Percentiles rank a stretch among this genome's conserved stretches.
phyloP scores from a whole-genome alignment of 2,888 invertebrate genomes.

The Eupithecia vulgata region DNA sequence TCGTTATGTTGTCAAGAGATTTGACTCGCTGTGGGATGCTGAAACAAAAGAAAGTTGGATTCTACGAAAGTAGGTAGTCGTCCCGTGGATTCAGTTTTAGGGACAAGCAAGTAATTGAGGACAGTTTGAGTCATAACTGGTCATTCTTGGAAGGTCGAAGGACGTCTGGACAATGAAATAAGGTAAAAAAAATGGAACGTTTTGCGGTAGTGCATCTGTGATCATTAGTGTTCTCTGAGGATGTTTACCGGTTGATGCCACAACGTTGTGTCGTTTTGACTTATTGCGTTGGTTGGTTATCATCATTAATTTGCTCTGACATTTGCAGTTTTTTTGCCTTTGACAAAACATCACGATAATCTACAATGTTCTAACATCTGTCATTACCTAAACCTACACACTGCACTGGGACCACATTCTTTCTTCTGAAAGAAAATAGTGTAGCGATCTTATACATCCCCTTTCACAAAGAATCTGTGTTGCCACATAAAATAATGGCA shows the following conservation, averaged over 20 bases:
- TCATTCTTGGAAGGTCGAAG: conserved; percentile 74
- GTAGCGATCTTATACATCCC: neutral
- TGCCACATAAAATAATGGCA: neutral
- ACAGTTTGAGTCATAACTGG: conserved; percentile 58
- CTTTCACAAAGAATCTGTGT: neutral
- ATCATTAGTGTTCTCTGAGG: conserved; percentile 66
- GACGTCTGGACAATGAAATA: conserved; percentile 66
- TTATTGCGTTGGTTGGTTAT: conserved; percentile 60
- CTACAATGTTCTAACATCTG: neutral
- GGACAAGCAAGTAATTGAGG: conserved; percentile 67
- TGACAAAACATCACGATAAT: conserved; percentile 11
- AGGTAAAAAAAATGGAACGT: conserved; percentile 63
- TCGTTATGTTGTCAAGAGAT: conserved; percentile 63
- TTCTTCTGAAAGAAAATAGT: neutral
- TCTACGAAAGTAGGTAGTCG: conserved; percentile 24
- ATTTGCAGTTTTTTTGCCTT: conserved; percentile 31
- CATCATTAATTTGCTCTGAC: conserved; percentile 57
- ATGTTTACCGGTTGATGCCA: conserved; percentile 47
- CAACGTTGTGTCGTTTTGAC: conserved; percentile 62
- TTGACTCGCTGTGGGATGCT: conserved; percentile 63
- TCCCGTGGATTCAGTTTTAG: conserved; percentile 21
- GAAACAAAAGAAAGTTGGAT: conserved; percentile 72
- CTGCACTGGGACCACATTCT: neutral
- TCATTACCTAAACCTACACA: neutral
- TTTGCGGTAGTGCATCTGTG: conserved; percentile 61